phyloP scores from a whole-genome alignment of 2,797 vertebrate species.

The Euphonia xanthogaster region DNA sequence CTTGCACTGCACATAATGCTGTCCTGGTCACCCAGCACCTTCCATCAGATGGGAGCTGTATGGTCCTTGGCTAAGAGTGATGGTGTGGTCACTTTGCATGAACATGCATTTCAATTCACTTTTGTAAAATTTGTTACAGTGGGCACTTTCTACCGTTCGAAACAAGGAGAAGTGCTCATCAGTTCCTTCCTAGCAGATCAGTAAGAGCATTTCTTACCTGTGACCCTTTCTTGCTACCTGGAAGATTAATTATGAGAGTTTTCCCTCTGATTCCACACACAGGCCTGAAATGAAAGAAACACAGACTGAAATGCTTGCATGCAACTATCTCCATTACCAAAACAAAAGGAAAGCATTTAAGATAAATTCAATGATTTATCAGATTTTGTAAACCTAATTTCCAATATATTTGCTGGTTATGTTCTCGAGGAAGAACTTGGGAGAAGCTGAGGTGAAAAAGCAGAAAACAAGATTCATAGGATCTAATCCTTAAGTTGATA shows the following conservation, averaged over 20 bases:
- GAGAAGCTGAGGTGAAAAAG: not conserved
- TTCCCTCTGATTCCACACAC: slow-evolving; percentile 98
- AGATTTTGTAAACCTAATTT: not conserved
- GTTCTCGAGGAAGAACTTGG: not conserved
- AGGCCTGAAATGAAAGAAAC: slow-evolving; percentile 82
- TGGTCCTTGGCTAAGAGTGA: not conserved
- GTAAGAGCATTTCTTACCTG: slow-evolving; percentile 84
- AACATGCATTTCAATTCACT: not conserved
- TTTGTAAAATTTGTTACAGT: not conserved
- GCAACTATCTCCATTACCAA: not conserved
- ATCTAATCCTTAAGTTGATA: not conserved
- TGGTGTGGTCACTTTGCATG: not conserved
- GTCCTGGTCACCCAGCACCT: not conserved
- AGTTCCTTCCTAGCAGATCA: not conserved
- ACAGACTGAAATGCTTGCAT: slow-evolving; percentile 32
- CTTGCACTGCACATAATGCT: not conserved
- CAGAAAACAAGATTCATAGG: not conserved
- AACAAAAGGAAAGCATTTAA: slow-evolving; percentile 2
- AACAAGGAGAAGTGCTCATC: not conserved
- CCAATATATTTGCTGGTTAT: not conserved
- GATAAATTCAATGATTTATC: not conserved
- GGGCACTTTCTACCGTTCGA: not conserved
- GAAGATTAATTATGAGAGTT: slow-evolving; percentile 98
- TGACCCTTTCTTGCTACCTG: slow-evolving; percentile 99
- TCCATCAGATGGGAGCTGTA: not conserved